Evolutionary conservation across 1,140 invertebrate species (phyloP), one percentile per base, ranked within the genome.

Genomic region (Drosophila prosaltans): DNA sequence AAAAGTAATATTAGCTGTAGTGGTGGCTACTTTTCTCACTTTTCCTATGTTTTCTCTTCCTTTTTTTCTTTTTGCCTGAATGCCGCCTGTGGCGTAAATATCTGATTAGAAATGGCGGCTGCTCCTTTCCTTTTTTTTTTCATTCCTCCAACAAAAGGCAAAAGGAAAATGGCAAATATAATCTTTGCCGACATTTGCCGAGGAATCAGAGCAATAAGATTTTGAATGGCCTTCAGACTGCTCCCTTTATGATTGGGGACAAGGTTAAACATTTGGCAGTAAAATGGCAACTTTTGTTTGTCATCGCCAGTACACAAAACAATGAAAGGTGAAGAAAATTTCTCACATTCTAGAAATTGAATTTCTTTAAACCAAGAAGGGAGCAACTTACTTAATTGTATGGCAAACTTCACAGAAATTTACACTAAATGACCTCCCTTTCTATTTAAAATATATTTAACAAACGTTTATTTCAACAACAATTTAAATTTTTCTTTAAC

Each of bases 191-290:
- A 54, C 69, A 72, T 72, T 73, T 76, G 65, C 40, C 24, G 55
- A 3, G 39, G 62, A 62, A 32, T 45, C 16, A 59, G 24, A 39
- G 61, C 16, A 30, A 36, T 21, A 21, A 2, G 39, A 30, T 28
- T 30, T 28, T 55, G 51, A 72, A 39, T 26, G 8, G 55, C 39
- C 41, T 40, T 40, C n/a, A 30, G 41, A 63, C 51, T 63, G 71
- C 51, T 75, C 65, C 73, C 72, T 69, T 75, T 75, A 65, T 57
- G 66, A 76, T 75, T 76, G 72, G 45, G 74, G 74, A 64, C 73
- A 78, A 78, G 74, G 74, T 78, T 78, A 78, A 78, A 74, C 67
- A 76, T 78, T 77, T 62, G 73, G 67, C 73, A 71, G 57, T 66
- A 76, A 77, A 77, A 71, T 71, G 74, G 57, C 62, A 77, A 70